Evolutionary conservation across 2,113 vertebrate species (phyloP).

Genomic region (Anolis carolinensis): DNA sequence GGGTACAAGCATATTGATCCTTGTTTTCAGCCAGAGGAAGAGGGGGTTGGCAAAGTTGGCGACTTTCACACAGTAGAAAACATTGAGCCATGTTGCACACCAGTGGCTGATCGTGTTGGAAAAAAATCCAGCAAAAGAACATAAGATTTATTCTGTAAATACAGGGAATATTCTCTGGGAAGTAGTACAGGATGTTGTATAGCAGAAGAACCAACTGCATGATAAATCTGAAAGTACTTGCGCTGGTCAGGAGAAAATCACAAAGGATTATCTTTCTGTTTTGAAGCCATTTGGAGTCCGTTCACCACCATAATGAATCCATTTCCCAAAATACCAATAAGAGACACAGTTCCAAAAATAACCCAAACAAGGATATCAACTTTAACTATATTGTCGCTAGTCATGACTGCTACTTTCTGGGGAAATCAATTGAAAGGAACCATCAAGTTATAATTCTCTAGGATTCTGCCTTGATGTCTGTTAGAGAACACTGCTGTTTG

Average conservation of each 20-base stretch:
- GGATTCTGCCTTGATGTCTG: background rate
- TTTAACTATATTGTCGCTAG: background rate
- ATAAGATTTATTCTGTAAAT: fast-evolving
- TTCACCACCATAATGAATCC: slow-evolving; percentile 25
- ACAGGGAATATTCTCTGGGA: fast-evolving
- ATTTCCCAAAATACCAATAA: slow-evolving; percentile 39
- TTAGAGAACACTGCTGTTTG: no score
- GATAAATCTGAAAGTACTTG: slow-evolving; percentile 24
- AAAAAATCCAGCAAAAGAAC: slow-evolving; percentile 14
- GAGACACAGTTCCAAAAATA: slow-evolving; percentile 6
- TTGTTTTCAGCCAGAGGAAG: slow-evolving; percentile 45
- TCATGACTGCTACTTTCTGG: background rate
- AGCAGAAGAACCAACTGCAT: background rate
- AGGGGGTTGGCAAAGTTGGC: slow-evolving; percentile 26
- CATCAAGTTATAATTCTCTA: background rate
- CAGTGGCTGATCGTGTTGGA: slow-evolving; percentile 13
- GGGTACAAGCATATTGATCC: background rate
- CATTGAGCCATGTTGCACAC: slow-evolving; percentile 32
- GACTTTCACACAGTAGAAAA: slow-evolving; percentile 49
- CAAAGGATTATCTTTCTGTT: fast-evolving
- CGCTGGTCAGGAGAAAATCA: slow-evolving; percentile 22
- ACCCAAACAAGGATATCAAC: background rate
- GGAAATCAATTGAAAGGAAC: background rate
- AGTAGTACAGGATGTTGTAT: background rate
- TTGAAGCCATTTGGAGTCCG: background rate